Conservation (phyloP, 2,888 invertebrate species). For the Labia minor region DNA sequence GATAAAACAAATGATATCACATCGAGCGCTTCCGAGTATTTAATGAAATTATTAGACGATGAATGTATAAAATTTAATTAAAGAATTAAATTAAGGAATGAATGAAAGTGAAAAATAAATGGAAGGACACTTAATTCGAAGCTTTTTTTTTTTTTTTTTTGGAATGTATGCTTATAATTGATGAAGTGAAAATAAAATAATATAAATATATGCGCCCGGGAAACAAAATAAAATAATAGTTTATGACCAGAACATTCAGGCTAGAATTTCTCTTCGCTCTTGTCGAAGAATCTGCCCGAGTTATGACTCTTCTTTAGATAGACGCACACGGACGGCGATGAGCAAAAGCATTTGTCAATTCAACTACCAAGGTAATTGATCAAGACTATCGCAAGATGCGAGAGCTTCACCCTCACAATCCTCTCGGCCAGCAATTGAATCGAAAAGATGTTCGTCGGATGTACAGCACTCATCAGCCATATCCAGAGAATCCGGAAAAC, state of each 20-base stretch:
- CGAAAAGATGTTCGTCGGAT: neutral
- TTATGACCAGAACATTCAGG: neutral
- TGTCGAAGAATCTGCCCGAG: neutral
- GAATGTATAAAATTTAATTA: neutral
- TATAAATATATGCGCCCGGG: neutral
- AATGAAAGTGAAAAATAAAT: too few species aligned
- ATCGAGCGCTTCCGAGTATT: neutral
- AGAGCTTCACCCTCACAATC: neutral
- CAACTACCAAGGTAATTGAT: neutral
- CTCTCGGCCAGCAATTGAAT: neutral
- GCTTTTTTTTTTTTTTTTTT: too few species aligned
- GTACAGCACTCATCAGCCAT: neutral
- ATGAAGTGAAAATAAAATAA: neutral
- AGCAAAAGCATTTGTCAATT: neutral
- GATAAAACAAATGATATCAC: neutral
- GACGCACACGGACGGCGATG: neutral
- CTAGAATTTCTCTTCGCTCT: neutral
- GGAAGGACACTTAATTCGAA: too few species aligned
- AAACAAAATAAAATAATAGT: too few species aligned
- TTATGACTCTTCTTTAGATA: neutral
- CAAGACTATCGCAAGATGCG: neutral
- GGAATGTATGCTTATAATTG: neutral
- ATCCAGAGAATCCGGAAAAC: neutral
- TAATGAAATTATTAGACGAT: neutral
- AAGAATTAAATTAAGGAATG: neutral